Evolutionary conservation across 2,888 invertebrate genomes (phyloP).

Genomic region (Tenthredo scrophulariae): DNA sequence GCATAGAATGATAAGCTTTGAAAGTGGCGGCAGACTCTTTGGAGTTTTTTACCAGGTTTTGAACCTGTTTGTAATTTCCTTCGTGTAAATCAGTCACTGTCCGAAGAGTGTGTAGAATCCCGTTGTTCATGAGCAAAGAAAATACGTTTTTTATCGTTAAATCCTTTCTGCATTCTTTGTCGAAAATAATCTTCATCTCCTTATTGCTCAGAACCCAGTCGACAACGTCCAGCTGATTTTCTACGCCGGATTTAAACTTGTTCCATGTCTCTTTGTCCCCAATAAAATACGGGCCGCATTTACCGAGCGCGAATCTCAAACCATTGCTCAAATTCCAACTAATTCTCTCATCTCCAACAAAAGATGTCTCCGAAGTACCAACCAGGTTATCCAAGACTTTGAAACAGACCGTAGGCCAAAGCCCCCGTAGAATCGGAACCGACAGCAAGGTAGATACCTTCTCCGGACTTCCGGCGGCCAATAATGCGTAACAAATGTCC

Average conservation of each 20-base stretch:
- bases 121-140: slow-evolving; percentile 63
- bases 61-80: slow-evolving; percentile 63
- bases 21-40: slow-evolving; percentile 62
- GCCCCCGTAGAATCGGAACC: slow-evolving; percentile 62
- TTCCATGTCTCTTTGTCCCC: slow-evolving; percentile 63
- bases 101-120: slow-evolving; percentile 68
- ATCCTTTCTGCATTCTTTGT: slow-evolving; percentile 56
- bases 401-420: slow-evolving; percentile 71
- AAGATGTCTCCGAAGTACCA: slow-evolving; percentile 49
- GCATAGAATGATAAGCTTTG: slow-evolving; percentile 68
- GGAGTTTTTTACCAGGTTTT: slow-evolving; percentile 63
- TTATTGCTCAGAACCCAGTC: slow-evolving; percentile 66
- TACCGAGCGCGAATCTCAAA: slow-evolving; percentile 66
- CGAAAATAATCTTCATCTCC: slow-evolving; percentile 17
- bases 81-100: slow-evolving; percentile 69
- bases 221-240: slow-evolving; percentile 64
- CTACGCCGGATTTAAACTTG: slow-evolving; percentile 61
- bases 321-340: slow-evolving; percentile 62
- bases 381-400: slow-evolving; percentile 64
- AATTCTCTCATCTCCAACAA: slow-evolving; percentile 58
- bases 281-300: slow-evolving; percentile 60
- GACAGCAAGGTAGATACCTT: slow-evolving; percentile 65
- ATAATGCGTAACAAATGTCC: slow-evolving; percentile 68
- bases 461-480: slow-evolving; percentile 63
- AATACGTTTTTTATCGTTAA: slow-evolving; percentile 66